Evolutionary conservation across 2,113 vertebrate genomes (phyloP).

Genomic region (Cathartes aura): DNA sequence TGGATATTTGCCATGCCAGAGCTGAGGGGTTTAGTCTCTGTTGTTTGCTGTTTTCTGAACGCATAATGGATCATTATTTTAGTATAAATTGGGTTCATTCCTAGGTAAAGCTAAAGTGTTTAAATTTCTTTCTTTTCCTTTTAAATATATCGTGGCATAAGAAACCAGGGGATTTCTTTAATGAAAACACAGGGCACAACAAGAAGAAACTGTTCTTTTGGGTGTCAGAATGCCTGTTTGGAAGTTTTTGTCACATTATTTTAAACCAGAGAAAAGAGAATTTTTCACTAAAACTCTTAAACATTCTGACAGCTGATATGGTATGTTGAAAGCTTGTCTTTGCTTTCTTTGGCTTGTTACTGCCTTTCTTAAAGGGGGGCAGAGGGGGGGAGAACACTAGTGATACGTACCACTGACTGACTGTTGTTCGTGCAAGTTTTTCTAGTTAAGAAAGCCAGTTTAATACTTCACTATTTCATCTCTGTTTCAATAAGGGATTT

Average conservation of each 20-base stretch:
- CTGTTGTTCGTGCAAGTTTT: background rate
- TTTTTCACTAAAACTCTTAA: background rate
- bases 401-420: background rate
- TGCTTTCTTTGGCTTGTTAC: constrained; percentile 1
- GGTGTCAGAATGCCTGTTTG: background rate
- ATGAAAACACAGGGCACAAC: background rate
- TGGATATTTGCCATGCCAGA: background rate
- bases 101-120: background rate
- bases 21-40: background rate
- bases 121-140: background rate
- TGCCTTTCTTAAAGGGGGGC: background rate
- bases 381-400: background rate
- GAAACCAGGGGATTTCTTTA: background rate
- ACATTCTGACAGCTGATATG: background rate
- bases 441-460: background rate
- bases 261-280: background rate
- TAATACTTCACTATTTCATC: background rate
- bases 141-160: background rate
- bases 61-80: background rate
- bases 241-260: background rate
- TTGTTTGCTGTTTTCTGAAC: background rate
- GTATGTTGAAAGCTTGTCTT: background rate
- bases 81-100: background rate
- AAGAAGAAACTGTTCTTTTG: background rate
- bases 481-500: background rate